Conservation (phyloP, 2,113 vertebrate species). For the Reinhardtius hippoglossoides region DNA sequence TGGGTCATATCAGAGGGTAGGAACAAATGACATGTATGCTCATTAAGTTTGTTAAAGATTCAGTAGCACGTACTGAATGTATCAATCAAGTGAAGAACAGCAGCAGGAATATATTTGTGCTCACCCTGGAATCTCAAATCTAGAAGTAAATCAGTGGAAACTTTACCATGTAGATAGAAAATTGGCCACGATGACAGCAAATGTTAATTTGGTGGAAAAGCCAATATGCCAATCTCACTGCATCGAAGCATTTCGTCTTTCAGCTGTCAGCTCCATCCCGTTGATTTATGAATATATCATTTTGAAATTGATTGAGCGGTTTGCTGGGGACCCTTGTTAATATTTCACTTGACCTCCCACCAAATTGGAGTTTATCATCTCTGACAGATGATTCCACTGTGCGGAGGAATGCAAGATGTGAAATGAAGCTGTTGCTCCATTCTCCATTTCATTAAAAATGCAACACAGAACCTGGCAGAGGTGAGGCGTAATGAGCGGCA, state of each 20-base stretch:
- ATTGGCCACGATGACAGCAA: constrained; percentile 15
- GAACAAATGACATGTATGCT: too few relatives aligned
- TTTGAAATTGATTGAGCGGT: constrained; percentile 68
- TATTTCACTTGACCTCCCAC: constrained; percentile 77
- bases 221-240: constrained; percentile 44
- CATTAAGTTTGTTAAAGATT: too few relatives aligned
- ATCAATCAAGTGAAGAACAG: too few relatives aligned
- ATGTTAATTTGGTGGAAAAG: constrained; percentile 37
- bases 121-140: constrained; percentile 1
- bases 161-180: background rate
- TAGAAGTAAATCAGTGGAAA: constrained; percentile 9
- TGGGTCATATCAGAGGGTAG: too few relatives aligned
- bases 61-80: too few relatives aligned
- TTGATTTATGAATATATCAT: constrained; percentile 73
- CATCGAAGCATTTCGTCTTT: constrained; percentile 48
- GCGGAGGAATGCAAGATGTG: constrained; percentile 48
- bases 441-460: constrained; percentile 67
- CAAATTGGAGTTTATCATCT: constrained; percentile 71
- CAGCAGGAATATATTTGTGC: background rate
- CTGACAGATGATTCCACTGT: constrained; percentile 61
- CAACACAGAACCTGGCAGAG: constrained; percentile 48
- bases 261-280: constrained; percentile 48
- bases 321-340: constrained; percentile 69
- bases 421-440: constrained; percentile 56
- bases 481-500: constrained; percentile 55